Evolutionary conservation across 2,888 invertebrate genomes (phyloP).

Genomic region (Sarcophaga caerulescens): DNA sequence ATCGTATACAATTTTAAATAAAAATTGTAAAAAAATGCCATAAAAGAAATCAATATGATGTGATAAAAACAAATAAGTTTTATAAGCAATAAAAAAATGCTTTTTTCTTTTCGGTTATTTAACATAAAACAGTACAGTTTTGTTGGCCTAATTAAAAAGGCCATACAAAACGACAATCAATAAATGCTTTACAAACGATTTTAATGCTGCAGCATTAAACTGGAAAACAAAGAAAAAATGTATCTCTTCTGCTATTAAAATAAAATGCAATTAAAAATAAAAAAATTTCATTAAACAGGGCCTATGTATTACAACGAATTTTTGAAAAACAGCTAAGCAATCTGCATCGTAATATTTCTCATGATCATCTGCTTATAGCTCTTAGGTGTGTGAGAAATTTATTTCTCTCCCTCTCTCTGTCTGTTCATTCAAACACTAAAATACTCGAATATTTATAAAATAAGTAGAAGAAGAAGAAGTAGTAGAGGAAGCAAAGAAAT

Average conservation of each 20-base stretch:
- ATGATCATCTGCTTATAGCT: background rate
- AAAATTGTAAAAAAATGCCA: background rate
- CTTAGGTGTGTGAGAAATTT: slow-evolving; percentile 24
- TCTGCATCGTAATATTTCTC: background rate
- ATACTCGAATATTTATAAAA: background rate
- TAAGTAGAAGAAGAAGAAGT: background rate
- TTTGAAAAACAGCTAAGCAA: background rate
- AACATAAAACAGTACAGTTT: too few relatives aligned
- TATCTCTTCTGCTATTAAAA: background rate
- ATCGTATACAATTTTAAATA: background rate
- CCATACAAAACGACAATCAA: too few relatives aligned
- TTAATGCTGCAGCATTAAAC: too few relatives aligned
- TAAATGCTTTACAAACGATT: too few relatives aligned
- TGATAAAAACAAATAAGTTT: background rate
- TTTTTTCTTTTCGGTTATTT: too few relatives aligned
- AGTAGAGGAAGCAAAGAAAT: background rate
- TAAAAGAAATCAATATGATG: background rate
- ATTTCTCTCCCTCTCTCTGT: slow-evolving; percentile 22
- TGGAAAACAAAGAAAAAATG: too few relatives aligned
- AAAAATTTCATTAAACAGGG: background rate
- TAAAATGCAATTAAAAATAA: background rate
- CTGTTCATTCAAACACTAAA: background rate
- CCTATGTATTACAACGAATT: background rate
- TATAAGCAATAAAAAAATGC: background rate
- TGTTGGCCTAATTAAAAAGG: too few relatives aligned